Conservation (phyloP, 1,140 invertebrate genomes). For the Neodiprion virginianus region DNA sequence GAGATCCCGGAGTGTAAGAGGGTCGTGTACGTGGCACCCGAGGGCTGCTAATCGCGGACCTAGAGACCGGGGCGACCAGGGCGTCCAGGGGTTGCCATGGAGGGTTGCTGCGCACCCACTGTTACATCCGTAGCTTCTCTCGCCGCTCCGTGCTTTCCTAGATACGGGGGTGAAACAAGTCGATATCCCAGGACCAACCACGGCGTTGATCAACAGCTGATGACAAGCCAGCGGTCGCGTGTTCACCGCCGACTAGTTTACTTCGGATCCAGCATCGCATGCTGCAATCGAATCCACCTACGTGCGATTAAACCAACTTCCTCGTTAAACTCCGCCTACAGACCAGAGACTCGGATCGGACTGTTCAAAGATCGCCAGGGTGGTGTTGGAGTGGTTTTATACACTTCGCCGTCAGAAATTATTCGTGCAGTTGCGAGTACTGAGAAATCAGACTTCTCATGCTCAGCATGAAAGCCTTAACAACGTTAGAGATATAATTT, state of each 20-base stretch:
- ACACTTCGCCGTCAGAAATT: too few species aligned
- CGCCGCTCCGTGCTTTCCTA: constrained; percentile 9
- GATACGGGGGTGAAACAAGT: constrained; percentile 19
- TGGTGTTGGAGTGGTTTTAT: too few species aligned
- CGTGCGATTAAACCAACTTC: neutral
- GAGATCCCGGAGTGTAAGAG: constrained; percentile 29
- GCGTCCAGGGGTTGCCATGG: constrained; percentile 46
- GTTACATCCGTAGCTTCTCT: constrained; percentile 33
- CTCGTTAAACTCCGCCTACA: too few species aligned
- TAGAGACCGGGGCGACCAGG: constrained; percentile 37
- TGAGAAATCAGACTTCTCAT: too few species aligned
- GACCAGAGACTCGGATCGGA: too few species aligned
- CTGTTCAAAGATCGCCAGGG: too few species aligned
- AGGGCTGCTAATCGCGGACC: constrained; percentile 51
- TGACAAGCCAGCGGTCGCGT: neutral
- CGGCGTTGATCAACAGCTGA: constrained; percentile 2
- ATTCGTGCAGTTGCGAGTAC: too few species aligned
- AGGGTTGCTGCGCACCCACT: constrained; percentile 48
- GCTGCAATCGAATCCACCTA: neutral
- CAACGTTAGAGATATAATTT: too few species aligned
- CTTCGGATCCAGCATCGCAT: neutral
- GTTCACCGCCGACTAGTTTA: neutral
- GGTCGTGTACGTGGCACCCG: constrained; percentile 19
- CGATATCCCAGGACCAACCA: constrained; percentile 12
- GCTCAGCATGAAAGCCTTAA: too few species aligned